phyloP scores from a whole-genome alignment of 1,140 invertebrate species.

The Leptinotarsa texana region DNA sequence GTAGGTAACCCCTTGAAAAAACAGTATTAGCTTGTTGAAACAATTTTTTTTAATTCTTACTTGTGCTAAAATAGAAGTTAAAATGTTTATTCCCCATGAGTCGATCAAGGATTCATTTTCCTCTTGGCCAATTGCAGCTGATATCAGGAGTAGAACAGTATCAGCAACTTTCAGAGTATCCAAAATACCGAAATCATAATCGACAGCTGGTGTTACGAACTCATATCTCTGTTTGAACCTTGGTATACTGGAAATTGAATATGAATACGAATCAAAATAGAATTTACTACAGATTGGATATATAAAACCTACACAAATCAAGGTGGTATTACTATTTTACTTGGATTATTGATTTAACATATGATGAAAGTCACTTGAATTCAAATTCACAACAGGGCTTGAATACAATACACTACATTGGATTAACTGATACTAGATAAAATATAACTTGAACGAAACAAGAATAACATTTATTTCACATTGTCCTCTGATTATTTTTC shows the following conservation, averaged over 20 bases:
- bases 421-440: too few species aligned
- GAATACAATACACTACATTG: too few species aligned
- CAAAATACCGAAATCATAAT: conserved; percentile 74
- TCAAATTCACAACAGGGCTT: too few species aligned
- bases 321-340: neutral
- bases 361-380: too few species aligned
- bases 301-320: neutral
- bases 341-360: too few species aligned
- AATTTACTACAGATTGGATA: neutral
- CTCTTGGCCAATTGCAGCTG: conserved; percentile 59
- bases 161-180: conserved; percentile 87
- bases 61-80: conserved; percentile 77
- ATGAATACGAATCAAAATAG: conserved; percentile 26
- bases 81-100: conserved; percentile 73
- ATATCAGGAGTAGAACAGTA: conserved; percentile 76
- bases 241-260: conserved; percentile 66
- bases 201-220: conserved; percentile 71
- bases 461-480: too few species aligned
- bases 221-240: conserved; percentile 85
- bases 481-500: too few species aligned
- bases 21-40: conserved; percentile 21
- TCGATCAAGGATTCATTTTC: conserved; percentile 67
- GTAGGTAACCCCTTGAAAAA: conserved; percentile 71
- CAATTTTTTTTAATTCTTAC: conserved; percentile 31
- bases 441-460: too few species aligned